Conservation (phyloP, 1,140 invertebrate genomes). For the Scaptomyza graminum region DNA sequence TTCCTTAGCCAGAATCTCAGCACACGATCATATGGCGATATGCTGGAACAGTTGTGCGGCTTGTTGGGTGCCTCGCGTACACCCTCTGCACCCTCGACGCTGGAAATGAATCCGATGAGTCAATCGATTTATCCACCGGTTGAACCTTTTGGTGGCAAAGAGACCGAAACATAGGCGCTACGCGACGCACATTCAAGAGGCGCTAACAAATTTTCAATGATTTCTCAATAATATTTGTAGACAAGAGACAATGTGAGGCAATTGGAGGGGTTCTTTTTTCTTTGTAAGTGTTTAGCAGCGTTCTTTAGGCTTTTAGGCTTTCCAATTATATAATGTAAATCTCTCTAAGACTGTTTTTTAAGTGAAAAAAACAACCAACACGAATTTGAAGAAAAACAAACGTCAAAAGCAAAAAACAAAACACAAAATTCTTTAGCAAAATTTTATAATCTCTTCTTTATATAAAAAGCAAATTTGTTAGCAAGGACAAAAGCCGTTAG, state of each 20-base stretch:
- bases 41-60: slow-evolving; percentile 87
- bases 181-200: slow-evolving; percentile 15
- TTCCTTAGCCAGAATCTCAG: slow-evolving; percentile 94
- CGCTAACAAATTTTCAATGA: slow-evolving; percentile 80
- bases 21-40: slow-evolving; percentile 90
- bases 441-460: slow-evolving; percentile 48
- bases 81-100: slow-evolving; percentile 91
- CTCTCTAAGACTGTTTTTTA: slow-evolving; percentile 51
- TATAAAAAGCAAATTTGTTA: slow-evolving; percentile 37
- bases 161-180: slow-evolving; percentile 89
- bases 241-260: slow-evolving; percentile 15
- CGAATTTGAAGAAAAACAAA: slow-evolving; percentile 22
- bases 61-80: slow-evolving; percentile 88
- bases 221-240: slow-evolving; percentile 78
- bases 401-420: slow-evolving; percentile 19
- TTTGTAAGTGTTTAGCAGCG: slow-evolving; percentile 30
- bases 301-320: slow-evolving; percentile 47
- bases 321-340: slow-evolving; percentile 33
- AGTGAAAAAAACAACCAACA: slow-evolving; percentile 1
- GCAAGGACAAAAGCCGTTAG: slow-evolving; percentile 11
- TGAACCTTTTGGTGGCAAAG: slow-evolving; percentile 89
- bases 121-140: slow-evolving; percentile 88
- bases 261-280: slow-evolving; percentile 52
- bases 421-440: slow-evolving; percentile 27
- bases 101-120: slow-evolving; percentile 91